Conservation (phyloP, 2,113 vertebrate genomes). For the Peucedramus taeniatus region DNA sequence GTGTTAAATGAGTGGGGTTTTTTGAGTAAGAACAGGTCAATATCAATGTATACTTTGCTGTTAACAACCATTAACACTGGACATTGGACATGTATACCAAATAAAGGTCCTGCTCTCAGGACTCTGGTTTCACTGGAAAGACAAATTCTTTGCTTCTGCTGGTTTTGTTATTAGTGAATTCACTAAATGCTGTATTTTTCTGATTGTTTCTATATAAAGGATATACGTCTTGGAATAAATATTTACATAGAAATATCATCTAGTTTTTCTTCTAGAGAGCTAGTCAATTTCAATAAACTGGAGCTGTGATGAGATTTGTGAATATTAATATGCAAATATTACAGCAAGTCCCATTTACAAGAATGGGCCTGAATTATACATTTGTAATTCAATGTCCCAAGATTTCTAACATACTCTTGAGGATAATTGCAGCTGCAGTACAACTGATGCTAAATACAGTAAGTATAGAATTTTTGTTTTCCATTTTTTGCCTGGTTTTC, state of each 20-base stretch:
- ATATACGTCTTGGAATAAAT: background rate
- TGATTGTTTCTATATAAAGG: background rate
- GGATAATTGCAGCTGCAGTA: background rate
- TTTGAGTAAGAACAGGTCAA: background rate
- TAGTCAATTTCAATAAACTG: background rate
- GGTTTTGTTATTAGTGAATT: background rate
- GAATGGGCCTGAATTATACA: background rate
- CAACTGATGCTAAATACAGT: background rate
- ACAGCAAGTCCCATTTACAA: background rate
- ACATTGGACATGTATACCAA: background rate
- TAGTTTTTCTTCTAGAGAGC: background rate
- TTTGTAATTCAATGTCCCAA: background rate
- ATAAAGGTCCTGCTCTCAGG: background rate
- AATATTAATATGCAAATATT: background rate
- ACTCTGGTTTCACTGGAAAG: background rate
- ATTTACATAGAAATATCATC: background rate
- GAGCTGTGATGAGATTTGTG: background rate
- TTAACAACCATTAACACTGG: background rate
- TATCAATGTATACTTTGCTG: background rate
- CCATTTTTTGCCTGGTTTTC: background rate
- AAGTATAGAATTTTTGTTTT: background rate
- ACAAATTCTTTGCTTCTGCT: background rate
- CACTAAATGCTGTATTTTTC: background rate
- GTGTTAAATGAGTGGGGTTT: background rate
- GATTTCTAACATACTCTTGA: background rate